Base-by-base conservation (phyloP, 2,113 vertebrate species). In the Oncorhynchus masou region DNA sequence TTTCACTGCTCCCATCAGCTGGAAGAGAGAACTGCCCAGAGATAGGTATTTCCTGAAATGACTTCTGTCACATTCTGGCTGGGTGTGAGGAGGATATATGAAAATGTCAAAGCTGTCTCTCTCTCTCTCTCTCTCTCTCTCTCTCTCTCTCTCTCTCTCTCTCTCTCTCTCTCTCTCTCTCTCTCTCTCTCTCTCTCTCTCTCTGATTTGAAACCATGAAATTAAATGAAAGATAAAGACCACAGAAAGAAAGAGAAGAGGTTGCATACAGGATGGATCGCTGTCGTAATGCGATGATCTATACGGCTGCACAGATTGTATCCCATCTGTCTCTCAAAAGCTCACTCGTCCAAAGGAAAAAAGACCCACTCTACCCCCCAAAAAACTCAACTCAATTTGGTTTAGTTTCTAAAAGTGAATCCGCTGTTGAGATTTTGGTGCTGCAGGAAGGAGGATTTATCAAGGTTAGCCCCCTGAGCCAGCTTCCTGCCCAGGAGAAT, bases 401-500 rank as follows among this genome's bases (percentile, higher is more conserved):
- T 79, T 67, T 86, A 81, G 39, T 45, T 45, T 45, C 2, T 92
- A 83, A 86, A 88, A 88, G 83, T 51, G 65, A 88, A 82, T 86
- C 84, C 73, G 85, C 83, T 85, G 87, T 85, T 83, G 74, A 81
- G 85, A 84, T 84, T 86, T 60, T 74, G 68, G 69, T 62, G 66
- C 71, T 83, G 59, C 78, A 80, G 83, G 85, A 75, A 82, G 83
- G 75, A 70, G 71, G 81, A 75, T 74, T 85, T 87, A 84, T 79
- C 65, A 6, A 80, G 24, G 59, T 76, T 76, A 84, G 68, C 74
- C 67, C 25, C 34, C 65, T 85, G 70, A 80, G 70, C 51, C 45
- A 65, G 73, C 71, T 89, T 90, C 88, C 89, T 87, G 79, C 24
- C 77, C 79, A 51, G 39, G 68, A 84, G 87, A 88, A 69, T 29